A percentile compares a stretch with the other conserved stretches of the same genome.
Evolutionary conservation across 2,888 invertebrate genomes (phyloP).

Genomic region (Sepioteuthis lessoniana): DNA sequence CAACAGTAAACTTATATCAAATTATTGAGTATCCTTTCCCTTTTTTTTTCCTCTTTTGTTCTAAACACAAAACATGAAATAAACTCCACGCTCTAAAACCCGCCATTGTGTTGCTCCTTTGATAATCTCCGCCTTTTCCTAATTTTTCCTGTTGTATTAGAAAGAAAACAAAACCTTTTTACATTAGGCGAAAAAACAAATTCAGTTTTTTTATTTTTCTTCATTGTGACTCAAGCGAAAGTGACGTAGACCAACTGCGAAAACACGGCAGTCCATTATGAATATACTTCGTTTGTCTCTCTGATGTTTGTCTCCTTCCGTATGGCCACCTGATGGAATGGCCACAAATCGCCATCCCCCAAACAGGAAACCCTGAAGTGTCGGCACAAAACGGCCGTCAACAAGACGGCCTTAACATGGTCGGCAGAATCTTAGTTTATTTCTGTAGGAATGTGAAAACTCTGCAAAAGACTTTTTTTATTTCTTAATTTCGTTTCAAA

Average conservation of each 20-base stretch:
- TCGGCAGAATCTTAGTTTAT: not conserved
- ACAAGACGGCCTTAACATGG: not conserved
- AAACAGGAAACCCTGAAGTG: not conserved
- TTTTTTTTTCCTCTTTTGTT: too few relatives aligned
- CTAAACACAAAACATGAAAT: too few relatives aligned
- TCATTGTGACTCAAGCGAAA: not conserved
- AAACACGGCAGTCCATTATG: not conserved
- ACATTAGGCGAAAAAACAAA: not conserved
- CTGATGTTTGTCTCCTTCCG: conserved; percentile 16
- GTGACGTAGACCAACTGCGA: not conserved
- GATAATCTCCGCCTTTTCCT: too few relatives aligned
- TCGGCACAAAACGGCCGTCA: not conserved
- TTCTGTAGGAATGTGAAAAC: not conserved
- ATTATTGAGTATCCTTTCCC: too few relatives aligned
- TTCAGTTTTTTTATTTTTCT: not conserved
- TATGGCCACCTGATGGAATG: not conserved
- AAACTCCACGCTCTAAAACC: too few relatives aligned
- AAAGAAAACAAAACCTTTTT: not conserved
- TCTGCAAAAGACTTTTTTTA: not conserved
- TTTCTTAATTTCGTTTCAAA: not conserved
- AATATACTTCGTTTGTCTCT: not conserved
- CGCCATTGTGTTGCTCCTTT: too few relatives aligned
- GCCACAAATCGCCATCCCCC: not conserved
- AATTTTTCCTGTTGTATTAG: not conserved
- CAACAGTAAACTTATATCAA: too few relatives aligned